A percentile compares a stretch with the other conserved stretches of the same genome.
phyloP scores from a whole-genome alignment of 1,140 invertebrate genomes.

The Drosophila albomicans region DNA sequence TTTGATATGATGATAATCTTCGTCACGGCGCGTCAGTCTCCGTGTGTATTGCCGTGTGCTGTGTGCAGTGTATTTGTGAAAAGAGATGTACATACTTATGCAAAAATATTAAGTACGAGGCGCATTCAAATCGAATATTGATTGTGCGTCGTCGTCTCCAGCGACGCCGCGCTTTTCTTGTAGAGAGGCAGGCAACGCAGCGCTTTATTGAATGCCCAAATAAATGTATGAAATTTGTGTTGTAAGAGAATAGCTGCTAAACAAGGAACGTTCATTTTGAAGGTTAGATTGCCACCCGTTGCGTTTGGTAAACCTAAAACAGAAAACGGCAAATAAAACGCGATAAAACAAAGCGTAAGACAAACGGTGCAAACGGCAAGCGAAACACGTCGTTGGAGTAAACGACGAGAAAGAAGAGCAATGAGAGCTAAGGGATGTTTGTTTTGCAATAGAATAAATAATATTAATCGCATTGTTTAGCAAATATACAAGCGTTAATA shows the following conservation, averaged over 20 bases:
- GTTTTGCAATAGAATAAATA: conserved; percentile 55
- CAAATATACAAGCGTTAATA: conserved; percentile 57
- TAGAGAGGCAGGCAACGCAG: conserved; percentile 12
- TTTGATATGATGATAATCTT: conserved; percentile 38
- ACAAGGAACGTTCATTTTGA: conserved; percentile 47
- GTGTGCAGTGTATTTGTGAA: conserved; percentile 30
- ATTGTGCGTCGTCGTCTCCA: conserved; percentile 52
- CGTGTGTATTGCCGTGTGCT: background rate
- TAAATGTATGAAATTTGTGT: conserved; percentile 37
- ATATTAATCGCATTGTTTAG: conserved; percentile 53
- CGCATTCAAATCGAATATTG: conserved; percentile 57
- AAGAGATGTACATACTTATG: conserved; percentile 28
- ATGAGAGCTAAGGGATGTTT: conserved; percentile 20
- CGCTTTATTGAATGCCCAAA: conserved; percentile 34
- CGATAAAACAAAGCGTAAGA: conserved; percentile 47
- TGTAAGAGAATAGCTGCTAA: conserved; percentile 48
- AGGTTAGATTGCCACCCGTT: conserved; percentile 57
- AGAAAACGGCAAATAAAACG: conserved; percentile 40
- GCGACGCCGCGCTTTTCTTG: conserved; percentile 30
- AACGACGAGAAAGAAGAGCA: background rate
- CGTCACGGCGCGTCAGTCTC: conserved; percentile 36
- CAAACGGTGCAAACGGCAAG: conserved; percentile 19
- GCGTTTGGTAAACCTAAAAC: conserved; percentile 24
- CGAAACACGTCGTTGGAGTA: conserved; percentile 10
- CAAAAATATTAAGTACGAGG: conserved; percentile 36